phyloP scores from a whole-genome alignment of 2,113 vertebrate genomes.

The Amazona vittata region DNA sequence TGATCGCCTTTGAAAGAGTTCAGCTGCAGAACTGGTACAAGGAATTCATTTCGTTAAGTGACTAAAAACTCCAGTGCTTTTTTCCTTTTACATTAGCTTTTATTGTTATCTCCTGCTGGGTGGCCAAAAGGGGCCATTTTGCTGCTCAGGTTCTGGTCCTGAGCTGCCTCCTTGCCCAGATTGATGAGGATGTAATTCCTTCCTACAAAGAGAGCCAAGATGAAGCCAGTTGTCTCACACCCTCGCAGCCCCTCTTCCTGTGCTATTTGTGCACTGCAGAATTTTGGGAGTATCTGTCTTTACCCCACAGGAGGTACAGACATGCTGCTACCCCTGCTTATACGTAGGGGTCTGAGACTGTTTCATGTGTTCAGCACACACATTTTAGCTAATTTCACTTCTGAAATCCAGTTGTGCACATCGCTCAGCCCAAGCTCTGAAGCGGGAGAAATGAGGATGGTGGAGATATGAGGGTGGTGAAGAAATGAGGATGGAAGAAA shows the following conservation, averaged over 20 bases:
- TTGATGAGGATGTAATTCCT: neutral
- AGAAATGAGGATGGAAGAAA: no score
- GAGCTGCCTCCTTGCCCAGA: neutral
- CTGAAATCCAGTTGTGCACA: neutral
- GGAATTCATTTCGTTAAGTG: conserved; percentile 53
- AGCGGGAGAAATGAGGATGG: neutral
- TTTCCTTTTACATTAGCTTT: neutral
- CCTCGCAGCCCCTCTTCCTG: neutral
- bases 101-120: conserved; percentile 8
- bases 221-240: neutral
- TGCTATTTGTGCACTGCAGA: neutral
- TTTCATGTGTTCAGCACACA: neutral
- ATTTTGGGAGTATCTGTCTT: neutral
- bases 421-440: neutral
- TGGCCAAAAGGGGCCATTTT: conserved; percentile 12
- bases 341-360: neutral
- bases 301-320: neutral
- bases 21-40: conserved; percentile 24
- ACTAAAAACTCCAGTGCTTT: neutral
- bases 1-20: conserved; percentile 33
- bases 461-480: no score
- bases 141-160: neutral
- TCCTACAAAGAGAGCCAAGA: neutral
- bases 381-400: neutral
- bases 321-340: accelerated